Percentiles rank a stretch among this genome's conserved stretches.
phyloP scores from a whole-genome alignment of 2,797 vertebrate species.

The Sphenodon punctatus region DNA sequence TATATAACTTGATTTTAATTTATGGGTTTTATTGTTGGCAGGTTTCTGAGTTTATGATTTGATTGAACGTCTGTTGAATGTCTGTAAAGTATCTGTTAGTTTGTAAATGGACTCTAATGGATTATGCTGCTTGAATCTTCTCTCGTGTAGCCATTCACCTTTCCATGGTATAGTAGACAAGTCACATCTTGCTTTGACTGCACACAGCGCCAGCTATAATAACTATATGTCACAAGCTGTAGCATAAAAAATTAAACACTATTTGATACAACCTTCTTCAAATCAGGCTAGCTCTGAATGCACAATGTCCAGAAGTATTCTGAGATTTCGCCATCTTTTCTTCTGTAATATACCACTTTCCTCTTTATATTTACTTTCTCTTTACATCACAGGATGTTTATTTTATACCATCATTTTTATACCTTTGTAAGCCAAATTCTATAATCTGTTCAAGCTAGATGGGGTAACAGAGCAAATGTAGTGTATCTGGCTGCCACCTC shows the following conservation, averaged over 20 bases:
- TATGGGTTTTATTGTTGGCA: conserved; percentile 67
- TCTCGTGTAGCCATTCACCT: conserved; percentile 58
- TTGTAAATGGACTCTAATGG: conserved; percentile 70
- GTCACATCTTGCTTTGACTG: conserved; percentile 61
- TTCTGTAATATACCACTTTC: not conserved
- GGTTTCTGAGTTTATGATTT: conserved; percentile 68
- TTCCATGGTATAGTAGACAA: conserved; percentile 60
- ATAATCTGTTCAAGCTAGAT: not conserved
- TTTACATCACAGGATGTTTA: not conserved
- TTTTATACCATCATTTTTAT: not conserved
- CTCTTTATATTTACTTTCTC: not conserved
- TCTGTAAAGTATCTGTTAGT: conserved; percentile 69
- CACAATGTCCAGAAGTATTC: not conserved
- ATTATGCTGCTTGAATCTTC: conserved; percentile 51
- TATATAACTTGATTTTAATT: conserved; percentile 70
- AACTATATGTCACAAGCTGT: conserved; percentile 58
- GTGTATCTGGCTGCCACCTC: no score
- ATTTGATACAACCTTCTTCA: conserved; percentile 40
- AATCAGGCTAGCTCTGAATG: conserved; percentile 28
- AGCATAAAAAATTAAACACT: not conserved
- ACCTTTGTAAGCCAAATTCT: not conserved
- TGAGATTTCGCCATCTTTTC: not conserved
- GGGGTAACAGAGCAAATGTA: no score
- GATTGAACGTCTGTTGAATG: conserved; percentile 66
- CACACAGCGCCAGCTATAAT: conserved; percentile 32